Base-by-base conservation (phyloP, 2,888 invertebrate genomes). In the Formica aserva region DNA sequence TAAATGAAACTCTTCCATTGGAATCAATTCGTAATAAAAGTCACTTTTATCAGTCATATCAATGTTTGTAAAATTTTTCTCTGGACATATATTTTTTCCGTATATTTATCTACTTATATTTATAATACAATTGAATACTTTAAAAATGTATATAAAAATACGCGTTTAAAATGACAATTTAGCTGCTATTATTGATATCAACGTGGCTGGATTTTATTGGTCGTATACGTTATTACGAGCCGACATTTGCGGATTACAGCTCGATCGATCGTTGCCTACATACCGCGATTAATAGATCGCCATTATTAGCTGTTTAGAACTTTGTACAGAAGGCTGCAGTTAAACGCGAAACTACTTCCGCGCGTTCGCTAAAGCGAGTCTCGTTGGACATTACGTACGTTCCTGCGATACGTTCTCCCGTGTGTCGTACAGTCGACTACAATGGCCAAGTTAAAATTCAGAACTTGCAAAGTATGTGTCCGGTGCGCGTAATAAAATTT, bases 291-390 rank as follows among this genome's bases (percentile, higher is more conserved):
- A 78, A 78, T 78, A 69, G 77, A 78, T 78, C 41, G 69, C 41
- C n/a, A 69, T 78, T 78, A 78, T 78, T 69, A 69, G 77, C 29
- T 69, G 32, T 69, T 69, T 69, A 78, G 69, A 78, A 78, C 69
- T 78, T 69, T 29, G 69, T 22, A 41, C 57, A 78, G 57, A 78
- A 69, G 69, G 69, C 57, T 41, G 69, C 69, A 78, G 77, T 78
- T 78, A 69, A 67, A 67, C 41, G 77, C 77, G 69, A 3, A 69
- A 78, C 32, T 69, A 69, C 77, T 78, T 32, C 2, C 65, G 35
- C 65, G 48, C 76, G 45, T 45, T 67, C 52, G 41, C 29, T 29
- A 41, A 67, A 77, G 77, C 69, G 29, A 55, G 22, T 57, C 69
- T 57, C 77, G 41, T 69, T 69, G 55, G n/a, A 57, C 77, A 41